Percentiles rank a stretch among this genome's conserved stretches.
These are phyloP conservation scores for Cataglyphis hispanica DNA, from an alignment of 1,140 invertebrate genomes.

Conservation along the genomic window DNA sequence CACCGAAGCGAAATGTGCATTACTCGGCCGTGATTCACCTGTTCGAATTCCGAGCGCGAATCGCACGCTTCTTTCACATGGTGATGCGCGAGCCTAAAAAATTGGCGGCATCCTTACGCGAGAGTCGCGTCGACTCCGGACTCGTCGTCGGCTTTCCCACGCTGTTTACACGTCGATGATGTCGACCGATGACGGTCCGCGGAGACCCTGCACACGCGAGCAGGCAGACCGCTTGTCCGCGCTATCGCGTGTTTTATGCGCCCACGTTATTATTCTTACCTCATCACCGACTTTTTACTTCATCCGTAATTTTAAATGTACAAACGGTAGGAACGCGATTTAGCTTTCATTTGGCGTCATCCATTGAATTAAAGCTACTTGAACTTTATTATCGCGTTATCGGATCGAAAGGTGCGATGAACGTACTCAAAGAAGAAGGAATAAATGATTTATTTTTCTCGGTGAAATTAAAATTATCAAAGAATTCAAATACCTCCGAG, in stretches of 20 bases:
- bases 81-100: slow-evolving; percentile 43
- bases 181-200: slow-evolving; percentile 31
- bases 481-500: slow-evolving; percentile 16
- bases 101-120: slow-evolving; percentile 26
- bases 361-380: neutral
- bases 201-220: slow-evolving; percentile 30
- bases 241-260: neutral
- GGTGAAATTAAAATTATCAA: slow-evolving; percentile 26
- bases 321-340: slow-evolving; percentile 12
- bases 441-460: neutral
- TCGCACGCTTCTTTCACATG: slow-evolving; percentile 28
- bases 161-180: slow-evolving; percentile 42
- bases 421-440: slow-evolving; percentile 11
- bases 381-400: slow-evolving; percentile 16
- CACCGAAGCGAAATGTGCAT: neutral
- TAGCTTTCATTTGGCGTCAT: neutral
- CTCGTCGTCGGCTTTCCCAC: slow-evolving; percentile 52
- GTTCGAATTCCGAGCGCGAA: slow-evolving; percentile 8
- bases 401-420: neutral
- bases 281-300: slow-evolving; percentile 9
- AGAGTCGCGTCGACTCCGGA: neutral
- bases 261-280: slow-evolving; percentile 11
- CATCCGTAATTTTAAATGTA: slow-evolving; percentile 10
- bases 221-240: slow-evolving; percentile 10
- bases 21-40: slow-evolving; percentile 63